Base-by-base conservation (phyloP, 2,797 vertebrate genomes). In the Botia kubotai region DNA sequence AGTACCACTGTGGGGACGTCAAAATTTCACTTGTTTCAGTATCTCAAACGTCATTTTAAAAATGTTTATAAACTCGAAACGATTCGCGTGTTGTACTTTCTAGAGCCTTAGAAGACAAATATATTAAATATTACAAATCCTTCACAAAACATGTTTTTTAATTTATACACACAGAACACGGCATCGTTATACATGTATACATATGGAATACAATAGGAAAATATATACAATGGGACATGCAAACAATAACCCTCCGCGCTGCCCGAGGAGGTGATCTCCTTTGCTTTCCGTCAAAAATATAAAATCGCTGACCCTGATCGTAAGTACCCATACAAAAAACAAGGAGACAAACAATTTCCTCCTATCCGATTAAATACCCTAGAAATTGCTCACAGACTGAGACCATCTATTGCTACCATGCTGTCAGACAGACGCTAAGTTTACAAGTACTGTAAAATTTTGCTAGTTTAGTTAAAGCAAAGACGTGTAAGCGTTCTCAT, bases 51-150 rank as follows among this genome's bases (percentile, higher is more conserved):
- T 84, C 19, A 19, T 85, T 11, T 85, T 85, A 87, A 87, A 87
- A 87, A 86, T 58, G 81, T 75, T 87, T 87, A 87, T 85, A 87
- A 87, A 86, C 81, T 75, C 79, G 48, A 79, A 84, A 83, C 81
- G 53, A 70, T 72, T 88, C 86, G 91, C 91, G 90, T 92, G 6
- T 89, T 62, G 89, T 90, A 91, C 90, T 73, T 87, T 90, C 89
- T 91, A 86, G 91, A 93, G 91, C 92, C 90, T 90, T 91, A 93
- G 92, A 92, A 94, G 92, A 93, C 90, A 93, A 93, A 92, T 93
- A 94, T 94, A 94, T 93, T 94, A 94, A 93, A 94, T 92, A 91
- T 93, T 93, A 87, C 92, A 94, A 94, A 92, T 94, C 93, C 93
- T 93, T 93, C 91, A 89, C 90, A 90, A 93, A 93, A 93, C 92